These are phyloP conservation scores for Anarsia innoxiella DNA, from an alignment of 2,888 invertebrate species.

Conservation along the genomic window DNA sequence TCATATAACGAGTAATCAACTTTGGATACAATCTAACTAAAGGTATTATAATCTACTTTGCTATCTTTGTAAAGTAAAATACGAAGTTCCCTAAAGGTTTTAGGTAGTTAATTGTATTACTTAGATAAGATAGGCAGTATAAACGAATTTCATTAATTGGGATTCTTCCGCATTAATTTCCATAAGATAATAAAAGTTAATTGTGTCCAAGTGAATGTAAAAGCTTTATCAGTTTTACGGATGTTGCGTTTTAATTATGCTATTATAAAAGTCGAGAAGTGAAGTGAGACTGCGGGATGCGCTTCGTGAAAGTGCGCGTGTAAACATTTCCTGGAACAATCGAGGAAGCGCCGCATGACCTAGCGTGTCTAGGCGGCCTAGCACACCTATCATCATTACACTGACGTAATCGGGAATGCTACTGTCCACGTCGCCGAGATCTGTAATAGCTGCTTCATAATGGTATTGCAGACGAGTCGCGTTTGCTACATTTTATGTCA, in stretches of 20 bases:
- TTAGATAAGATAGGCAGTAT: too few species aligned
- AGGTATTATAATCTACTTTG: too few species aligned
- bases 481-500: slow-evolving; percentile 21
- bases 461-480: slow-evolving; percentile 3
- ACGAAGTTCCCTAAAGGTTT: too few species aligned
- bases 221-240: slow-evolving; percentile 9
- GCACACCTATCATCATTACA: slow-evolving; percentile 39
- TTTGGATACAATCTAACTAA: too few species aligned
- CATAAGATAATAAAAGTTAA: too few species aligned
- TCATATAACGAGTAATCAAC: too few species aligned
- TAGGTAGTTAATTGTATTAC: too few species aligned
- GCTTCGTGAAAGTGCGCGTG: slow-evolving; percentile 40
- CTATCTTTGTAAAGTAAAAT: too few species aligned
- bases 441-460: slow-evolving; percentile 5
- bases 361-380: slow-evolving; percentile 31
- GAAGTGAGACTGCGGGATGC: slow-evolving; percentile 18
- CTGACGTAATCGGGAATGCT: slow-evolving; percentile 31
- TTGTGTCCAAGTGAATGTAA: slow-evolving; percentile 7
- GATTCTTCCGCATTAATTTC: too few species aligned
- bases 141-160: too few species aligned
- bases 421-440: slow-evolving; percentile 21
- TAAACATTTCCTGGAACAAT: slow-evolving; percentile 40
- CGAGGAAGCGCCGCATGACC: slow-evolving; percentile 43
- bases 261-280: slow-evolving; percentile 15
- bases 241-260: slow-evolving; percentile 16